Conservation (phyloP, 1,140 invertebrate genomes). For the Pachypeltis micranthus region DNA sequence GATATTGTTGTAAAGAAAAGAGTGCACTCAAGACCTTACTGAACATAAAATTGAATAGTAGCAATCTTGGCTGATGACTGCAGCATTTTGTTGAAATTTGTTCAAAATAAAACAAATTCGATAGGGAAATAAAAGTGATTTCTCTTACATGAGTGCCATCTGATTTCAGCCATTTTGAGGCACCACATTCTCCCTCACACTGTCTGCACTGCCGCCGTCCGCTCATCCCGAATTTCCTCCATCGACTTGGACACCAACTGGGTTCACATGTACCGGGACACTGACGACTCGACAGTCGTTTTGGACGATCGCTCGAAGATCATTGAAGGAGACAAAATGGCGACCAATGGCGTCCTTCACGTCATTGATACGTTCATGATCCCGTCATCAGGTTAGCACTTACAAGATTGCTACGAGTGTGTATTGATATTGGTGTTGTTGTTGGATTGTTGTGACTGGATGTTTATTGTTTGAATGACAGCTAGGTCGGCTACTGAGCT, state of each 20-base stretch:
- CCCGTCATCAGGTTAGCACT: conserved; percentile 37
- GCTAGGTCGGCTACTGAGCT: conserved; percentile 33
- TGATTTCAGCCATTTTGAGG: conserved; percentile 39
- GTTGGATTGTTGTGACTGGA: background rate
- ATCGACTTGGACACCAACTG: conserved; percentile 33
- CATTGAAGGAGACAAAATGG: conserved; percentile 38
- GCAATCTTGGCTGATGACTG: too few relatives aligned
- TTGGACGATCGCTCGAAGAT: conserved; percentile 25
- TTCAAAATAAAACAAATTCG: too few relatives aligned
- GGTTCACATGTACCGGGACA: conserved; percentile 33
- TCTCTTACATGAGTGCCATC: too few relatives aligned
- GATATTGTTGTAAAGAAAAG: too few relatives aligned
- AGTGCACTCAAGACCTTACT: too few relatives aligned
- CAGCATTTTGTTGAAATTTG: too few relatives aligned
- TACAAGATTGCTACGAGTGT: too few relatives aligned
- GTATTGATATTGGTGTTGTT: background rate
- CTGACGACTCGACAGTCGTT: conserved; percentile 35
- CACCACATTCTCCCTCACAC: conserved; percentile 43
- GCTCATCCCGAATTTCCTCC: conserved; percentile 31
- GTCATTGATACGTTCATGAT: conserved; percentile 41
- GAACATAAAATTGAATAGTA: too few relatives aligned
- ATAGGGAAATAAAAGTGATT: too few relatives aligned
- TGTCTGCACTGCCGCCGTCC: conserved; percentile 39
- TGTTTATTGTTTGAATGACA: conserved; percentile 18
- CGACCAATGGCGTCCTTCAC: conserved; percentile 45